Base-by-base conservation (phyloP, 2,888 invertebrate species). In the Xestoiulus laeticollis region DNA sequence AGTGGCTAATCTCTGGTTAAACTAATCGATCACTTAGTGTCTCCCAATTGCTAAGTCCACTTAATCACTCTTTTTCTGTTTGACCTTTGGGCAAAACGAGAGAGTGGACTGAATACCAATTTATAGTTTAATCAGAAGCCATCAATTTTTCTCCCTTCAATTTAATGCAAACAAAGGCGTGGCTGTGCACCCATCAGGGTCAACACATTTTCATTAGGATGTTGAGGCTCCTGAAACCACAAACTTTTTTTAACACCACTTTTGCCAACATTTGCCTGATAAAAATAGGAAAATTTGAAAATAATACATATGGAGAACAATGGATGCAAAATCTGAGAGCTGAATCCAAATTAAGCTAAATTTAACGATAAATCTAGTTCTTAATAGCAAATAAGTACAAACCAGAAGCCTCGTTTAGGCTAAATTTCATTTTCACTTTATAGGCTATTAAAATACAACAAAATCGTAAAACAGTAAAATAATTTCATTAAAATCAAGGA, bases 141-240 rank as follows among this genome's bases (percentile, higher is more conserved):
- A 68, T 68, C 68, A 68, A 68, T 68, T 68, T n/a, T n/a, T 68
- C 14, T 19, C 68, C 68, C 68, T 68, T 68, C 68, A 68, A 68
- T 68, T 26, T 22, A 68, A 68, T 68, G 68, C 68, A 68, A 68
- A 68, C 68, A 68, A 68, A 68, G 68, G 68, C 68, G 68, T 68
- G 68, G 68, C 10, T 12, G 26, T 12, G 68, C 68, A 6, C 68
- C 68, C 68, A n/a, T 59, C n/a, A n/a, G 59, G 59, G 59, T 59
- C 59, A 59, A n/a, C 48, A 48, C 14, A 19, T 48, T 48, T 48
- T 48, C 12, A 59, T 59, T 59, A 59, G 19, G n/a, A 59, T n/a
- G 8, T 48, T 59, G 1, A 59, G 59, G 59, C 4, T n/a, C 59
- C 48, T 48, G 48, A 10, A 14, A 14, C 48, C 14, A 19, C 48